phyloP scores from a whole-genome alignment of 2,113 vertebrate genomes.

The Panthera tigris region DNA sequence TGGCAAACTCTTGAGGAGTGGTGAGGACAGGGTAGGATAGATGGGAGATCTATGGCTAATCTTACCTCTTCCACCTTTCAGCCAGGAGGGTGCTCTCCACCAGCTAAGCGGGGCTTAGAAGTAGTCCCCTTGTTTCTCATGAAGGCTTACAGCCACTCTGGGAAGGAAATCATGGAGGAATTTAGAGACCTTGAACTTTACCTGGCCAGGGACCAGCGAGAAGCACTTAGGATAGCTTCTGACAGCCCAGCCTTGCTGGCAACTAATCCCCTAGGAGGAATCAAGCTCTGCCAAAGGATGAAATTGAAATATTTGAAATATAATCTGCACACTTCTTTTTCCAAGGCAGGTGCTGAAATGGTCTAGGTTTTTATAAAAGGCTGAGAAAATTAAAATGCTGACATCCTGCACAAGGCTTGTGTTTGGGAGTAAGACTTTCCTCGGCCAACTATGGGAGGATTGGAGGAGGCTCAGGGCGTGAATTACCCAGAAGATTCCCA shows the following conservation, averaged over 20 bases:
- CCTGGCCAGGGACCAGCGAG: not conserved
- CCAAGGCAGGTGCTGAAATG: not conserved
- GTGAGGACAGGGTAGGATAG: not conserved
- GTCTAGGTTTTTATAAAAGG: conserved; percentile 40
- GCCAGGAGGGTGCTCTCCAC: not conserved
- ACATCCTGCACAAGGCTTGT: not conserved
- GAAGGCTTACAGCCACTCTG: too few relatives aligned
- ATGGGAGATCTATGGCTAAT: not conserved
- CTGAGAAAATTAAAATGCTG: conserved; percentile 20
- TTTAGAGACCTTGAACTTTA: not conserved
- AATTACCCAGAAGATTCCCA: not conserved
- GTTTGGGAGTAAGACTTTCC: not conserved
- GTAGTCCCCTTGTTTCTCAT: not conserved
- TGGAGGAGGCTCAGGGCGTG: not conserved
- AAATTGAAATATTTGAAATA: conserved; percentile 34
- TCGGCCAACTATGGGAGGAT: not conserved
- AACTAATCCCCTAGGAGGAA: conserved; percentile 31
- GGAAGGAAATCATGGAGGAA: not conserved
- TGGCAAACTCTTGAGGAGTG: accelerated
- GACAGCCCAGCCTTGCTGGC: conserved; percentile 42
- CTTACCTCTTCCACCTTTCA: not conserved
- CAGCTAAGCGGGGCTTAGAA: not conserved
- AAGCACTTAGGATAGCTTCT: not conserved
- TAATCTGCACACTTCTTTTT: not conserved
- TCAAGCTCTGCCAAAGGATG: not conserved